A percentile compares a stretch with the other conserved stretches of the same genome.
Evolutionary conservation across 2,113 vertebrate genomes (phyloP).

Genomic region (Paradisaea rubra): DNA sequence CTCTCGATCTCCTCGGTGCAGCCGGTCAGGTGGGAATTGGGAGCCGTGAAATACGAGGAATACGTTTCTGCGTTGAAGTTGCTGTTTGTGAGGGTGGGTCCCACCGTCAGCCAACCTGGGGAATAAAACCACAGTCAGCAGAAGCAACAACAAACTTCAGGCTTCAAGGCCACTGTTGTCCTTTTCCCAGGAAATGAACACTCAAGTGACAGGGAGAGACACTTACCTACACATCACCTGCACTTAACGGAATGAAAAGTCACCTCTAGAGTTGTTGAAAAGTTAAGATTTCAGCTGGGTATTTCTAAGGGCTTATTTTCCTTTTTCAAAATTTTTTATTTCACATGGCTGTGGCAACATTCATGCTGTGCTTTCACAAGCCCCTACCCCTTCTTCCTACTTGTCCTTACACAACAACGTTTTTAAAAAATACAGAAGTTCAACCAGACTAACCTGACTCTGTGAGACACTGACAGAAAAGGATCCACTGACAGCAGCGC

Average conservation of each 20-base stretch:
- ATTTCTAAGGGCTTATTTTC: neutral
- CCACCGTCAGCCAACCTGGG: slow-evolving; percentile 94
- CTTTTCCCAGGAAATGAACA: neutral
- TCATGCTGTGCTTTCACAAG: neutral
- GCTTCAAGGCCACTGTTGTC: neutral
- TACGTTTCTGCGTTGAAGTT: slow-evolving; percentile 94
- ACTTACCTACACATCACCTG: rapidly evolving
- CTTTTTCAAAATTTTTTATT: neutral
- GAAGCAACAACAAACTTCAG: neutral
- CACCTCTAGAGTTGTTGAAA: neutral
- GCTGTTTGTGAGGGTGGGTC: slow-evolving; percentile 95
- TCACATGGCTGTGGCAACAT: neutral
- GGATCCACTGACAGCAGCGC: neutral
- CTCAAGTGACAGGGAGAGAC: neutral
- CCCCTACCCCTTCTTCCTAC: neutral
- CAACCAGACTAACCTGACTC: neutral
- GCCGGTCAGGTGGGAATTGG: slow-evolving; percentile 85
- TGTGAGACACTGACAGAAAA: neutral
- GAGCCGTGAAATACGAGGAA: slow-evolving; percentile 80
- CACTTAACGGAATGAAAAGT: neutral
- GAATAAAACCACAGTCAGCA: neutral
- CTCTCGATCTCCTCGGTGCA: slow-evolving; percentile 97
- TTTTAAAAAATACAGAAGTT: neutral
- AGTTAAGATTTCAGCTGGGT: neutral
- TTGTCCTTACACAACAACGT: neutral